Evolutionary conservation across 2,113 vertebrate genomes (phyloP), one percentile per base, ranked within the genome.

Genomic region (Oryzias celebensis): DNA sequence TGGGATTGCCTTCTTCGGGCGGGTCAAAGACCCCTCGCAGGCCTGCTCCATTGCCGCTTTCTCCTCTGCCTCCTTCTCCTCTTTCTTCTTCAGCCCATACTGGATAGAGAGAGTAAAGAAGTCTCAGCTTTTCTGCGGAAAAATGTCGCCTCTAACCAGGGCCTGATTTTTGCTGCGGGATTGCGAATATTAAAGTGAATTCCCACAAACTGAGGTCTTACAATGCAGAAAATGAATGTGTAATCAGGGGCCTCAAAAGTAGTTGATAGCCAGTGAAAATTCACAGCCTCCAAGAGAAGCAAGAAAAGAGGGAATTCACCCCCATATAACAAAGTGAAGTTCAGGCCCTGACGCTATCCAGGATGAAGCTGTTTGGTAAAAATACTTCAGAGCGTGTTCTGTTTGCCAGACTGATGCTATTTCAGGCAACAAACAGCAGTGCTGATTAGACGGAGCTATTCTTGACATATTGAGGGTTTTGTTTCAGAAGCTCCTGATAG

Each of bases 41-140:
- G 96, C 94, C 89, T 98, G 96, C 77, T 99, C 97, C 91, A 99
- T 92, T 0, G 97, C 97, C 0, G 97, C 96, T 74, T 98, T 98
- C 88, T 98, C 96, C 85, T 98, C 97, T 0, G 97, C 97, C 75
- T 99, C 97, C 68, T 98, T 98, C 88, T 99, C 97, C 73, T 99
- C 97, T 68, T 98, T 98, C 91, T 98, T 98, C 93, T 98, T 99
- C 89, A 99, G 90, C 52, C 97, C 97, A 0, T 99, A 99, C 97
- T 98, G 78, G 0, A 52, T 0, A 18, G 12, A 70, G 46, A 43
- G 52, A 75, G 44, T 16, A 57, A 18, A 58, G 8, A 24, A 14
- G 14, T 14, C 6, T 18, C 1, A 42, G 1, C 15, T 54, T 24
- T 23, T 53, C 23, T 14, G 14, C 13, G 3, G 7, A 12, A 44